Evolutionary conservation across 2,797 vertebrate species (phyloP), one percentile per base, ranked within the genome.

Genomic region (Podargus strigoides): DNA sequence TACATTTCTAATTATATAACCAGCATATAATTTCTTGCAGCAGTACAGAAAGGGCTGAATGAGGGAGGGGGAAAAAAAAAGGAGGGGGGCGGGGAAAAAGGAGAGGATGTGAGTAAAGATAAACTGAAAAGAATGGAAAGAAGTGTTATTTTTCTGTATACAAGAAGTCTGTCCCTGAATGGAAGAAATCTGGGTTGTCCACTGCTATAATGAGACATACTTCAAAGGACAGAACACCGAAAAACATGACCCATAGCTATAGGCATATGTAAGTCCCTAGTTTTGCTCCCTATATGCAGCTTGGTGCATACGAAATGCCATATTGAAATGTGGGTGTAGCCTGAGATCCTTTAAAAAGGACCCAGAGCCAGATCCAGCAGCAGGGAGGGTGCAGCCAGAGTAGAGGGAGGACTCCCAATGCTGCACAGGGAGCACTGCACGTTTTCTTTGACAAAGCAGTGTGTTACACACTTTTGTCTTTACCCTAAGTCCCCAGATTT

Each of bases 181-280:
- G 32, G 17, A 84, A n/a, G 12, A 75, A 69, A 72, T 15, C n/a
- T 27, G 50, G 23, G 16, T n/a, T 53, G 9, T 55, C 26, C 20
- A 23, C 30, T 87, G 21, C 39, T 83, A 5, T 26, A 47, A 26
- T 12, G 27, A 9, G 42, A 46, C 7, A 8, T 19, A 32, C 3
- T 68, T 75, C 24, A 72, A 62, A 49, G 20, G 42, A 14, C 15
- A 66, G n/a, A 46, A 53, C 52, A 39, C 4, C 66, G 64, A 28
- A 53, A 90, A 42, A 8, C 6, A 24, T 10, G 67, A 30, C 27
- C 56, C 5, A 36, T 28, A 42, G 49, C 8, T 74, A 21, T 2
- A 52, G 27, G 34, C 4, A 14, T 0, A 0, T 23, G 3, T 16
- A 36, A 59, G 37, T 39, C 46, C 23, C 47, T 27, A 8, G n/a